Evolutionary conservation across 2,888 invertebrate genomes (phyloP).

Genomic region (Cerastis rubricosa): DNA sequence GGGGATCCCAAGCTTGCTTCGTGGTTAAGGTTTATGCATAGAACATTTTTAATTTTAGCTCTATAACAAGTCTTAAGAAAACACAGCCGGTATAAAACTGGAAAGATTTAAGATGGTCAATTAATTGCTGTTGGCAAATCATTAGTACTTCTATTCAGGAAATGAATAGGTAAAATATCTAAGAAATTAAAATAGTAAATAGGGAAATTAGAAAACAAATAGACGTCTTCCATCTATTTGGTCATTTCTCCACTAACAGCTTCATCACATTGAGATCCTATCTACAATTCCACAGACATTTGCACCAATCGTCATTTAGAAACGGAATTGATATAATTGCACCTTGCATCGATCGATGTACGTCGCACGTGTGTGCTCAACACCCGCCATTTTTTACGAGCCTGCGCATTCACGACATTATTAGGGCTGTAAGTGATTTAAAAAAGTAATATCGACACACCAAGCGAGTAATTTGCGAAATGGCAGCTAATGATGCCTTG

Average conservation of each 20-base stretch:
- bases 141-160: neutral
- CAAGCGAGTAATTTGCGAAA: slow-evolving; percentile 50
- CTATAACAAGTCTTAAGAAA: neutral
- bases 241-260: neutral
- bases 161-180: neutral
- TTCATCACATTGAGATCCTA: neutral
- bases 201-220: neutral
- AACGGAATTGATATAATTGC: slow-evolving; percentile 54
- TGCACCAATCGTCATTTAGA: slow-evolving; percentile 1
- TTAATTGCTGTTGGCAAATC: neutral
- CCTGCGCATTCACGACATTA: slow-evolving; percentile 31
- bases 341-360: slow-evolving; percentile 44
- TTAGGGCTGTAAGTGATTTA: slow-evolving; percentile 56
- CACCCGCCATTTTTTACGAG: slow-evolving; percentile 53
- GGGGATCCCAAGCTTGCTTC: slow-evolving; percentile 29
- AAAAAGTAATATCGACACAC: slow-evolving; percentile 40
- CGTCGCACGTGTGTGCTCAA: slow-evolving; percentile 45
- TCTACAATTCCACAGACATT: neutral
- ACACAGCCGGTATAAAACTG: no score
- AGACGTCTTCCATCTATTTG: neutral
- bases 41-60: slow-evolving; percentile 21
- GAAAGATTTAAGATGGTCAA: neutral
- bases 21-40: slow-evolving; percentile 48
- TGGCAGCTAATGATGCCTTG: slow-evolving; percentile 37
- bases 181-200: neutral